phyloP scores from a whole-genome alignment of 1,140 invertebrate genomes.

The Cepaea nemoralis region DNA sequence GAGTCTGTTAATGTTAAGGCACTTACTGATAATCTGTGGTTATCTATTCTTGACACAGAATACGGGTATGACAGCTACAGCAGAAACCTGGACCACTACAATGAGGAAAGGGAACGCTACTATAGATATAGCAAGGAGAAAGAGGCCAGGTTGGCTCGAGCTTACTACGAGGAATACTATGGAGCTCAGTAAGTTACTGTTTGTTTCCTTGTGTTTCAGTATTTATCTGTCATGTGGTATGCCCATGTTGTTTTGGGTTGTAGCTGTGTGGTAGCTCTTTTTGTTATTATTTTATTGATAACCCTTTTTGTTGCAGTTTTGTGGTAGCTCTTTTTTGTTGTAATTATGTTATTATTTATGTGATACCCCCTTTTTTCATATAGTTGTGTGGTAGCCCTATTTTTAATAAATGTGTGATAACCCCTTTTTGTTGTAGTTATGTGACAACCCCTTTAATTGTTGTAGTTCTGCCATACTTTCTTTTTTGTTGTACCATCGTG shows the following conservation, averaged over 20 bases:
- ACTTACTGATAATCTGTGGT: background rate
- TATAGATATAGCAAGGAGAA: conserved; percentile 47
- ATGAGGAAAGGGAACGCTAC: conserved; percentile 52
- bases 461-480: no score
- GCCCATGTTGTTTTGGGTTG: background rate
- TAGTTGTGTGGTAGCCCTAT: no score
- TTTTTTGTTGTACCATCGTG: no score
- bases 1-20: background rate
- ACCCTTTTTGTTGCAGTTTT: no score
- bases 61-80: conserved; percentile 49
- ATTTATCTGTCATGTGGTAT: no score
- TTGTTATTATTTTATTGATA: background rate
- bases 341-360: no score
- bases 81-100: conserved; percentile 48
- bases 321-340: no score
- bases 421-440: no score
- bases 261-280: background rate
- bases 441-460: no score
- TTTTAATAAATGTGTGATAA: no score
- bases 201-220: background rate
- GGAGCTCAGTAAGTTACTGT: conserved; percentile 20
- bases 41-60: background rate
- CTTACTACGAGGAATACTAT: conserved; percentile 55
- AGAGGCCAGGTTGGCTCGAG: conserved; percentile 38
- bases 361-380: no score